Evolutionary conservation across 35 echinoderm and acorn worm genomes (phyloP).

Genomic region (Patiria miniata): DNA sequence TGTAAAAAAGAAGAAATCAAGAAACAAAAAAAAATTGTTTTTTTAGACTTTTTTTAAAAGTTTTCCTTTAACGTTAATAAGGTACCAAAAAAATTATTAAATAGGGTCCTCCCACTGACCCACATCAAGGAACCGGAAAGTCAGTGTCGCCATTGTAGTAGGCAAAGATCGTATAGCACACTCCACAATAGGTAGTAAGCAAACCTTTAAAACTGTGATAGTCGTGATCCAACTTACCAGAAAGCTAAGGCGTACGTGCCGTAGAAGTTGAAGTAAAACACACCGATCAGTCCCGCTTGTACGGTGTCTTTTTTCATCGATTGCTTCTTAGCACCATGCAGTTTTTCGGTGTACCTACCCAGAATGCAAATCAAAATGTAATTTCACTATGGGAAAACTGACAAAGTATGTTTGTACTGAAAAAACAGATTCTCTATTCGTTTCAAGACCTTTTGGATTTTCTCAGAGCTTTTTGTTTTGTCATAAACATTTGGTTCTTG

Average conservation of each 20-base stretch:
- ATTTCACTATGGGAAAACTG: neutral
- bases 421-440: too few relatives aligned
- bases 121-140: too few relatives aligned
- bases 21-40: too few relatives aligned
- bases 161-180: neutral
- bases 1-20: constrained; percentile 30
- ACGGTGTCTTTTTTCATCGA: constrained; percentile 49
- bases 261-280: constrained; percentile 64
- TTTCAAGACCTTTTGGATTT: too few relatives aligned
- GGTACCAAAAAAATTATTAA: too few relatives aligned
- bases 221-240: constrained; percentile 56
- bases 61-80: too few relatives aligned
- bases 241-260: constrained; percentile 70
- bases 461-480: too few relatives aligned
- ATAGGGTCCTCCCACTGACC: too few relatives aligned
- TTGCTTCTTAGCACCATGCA: constrained; percentile 43
- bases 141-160: too few relatives aligned
- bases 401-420: too few relatives aligned
- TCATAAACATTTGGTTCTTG: too few relatives aligned
- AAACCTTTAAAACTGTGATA: neutral
- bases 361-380: neutral
- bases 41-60: too few relatives aligned
- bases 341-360: constrained; percentile 46
- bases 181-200: neutral
- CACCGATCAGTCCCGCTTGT: constrained; percentile 23